Evolutionary conservation across 2,113 vertebrate genomes (phyloP), one percentile per base, ranked within the genome.

Genomic region (Aptenodytes forsteri): DNA sequence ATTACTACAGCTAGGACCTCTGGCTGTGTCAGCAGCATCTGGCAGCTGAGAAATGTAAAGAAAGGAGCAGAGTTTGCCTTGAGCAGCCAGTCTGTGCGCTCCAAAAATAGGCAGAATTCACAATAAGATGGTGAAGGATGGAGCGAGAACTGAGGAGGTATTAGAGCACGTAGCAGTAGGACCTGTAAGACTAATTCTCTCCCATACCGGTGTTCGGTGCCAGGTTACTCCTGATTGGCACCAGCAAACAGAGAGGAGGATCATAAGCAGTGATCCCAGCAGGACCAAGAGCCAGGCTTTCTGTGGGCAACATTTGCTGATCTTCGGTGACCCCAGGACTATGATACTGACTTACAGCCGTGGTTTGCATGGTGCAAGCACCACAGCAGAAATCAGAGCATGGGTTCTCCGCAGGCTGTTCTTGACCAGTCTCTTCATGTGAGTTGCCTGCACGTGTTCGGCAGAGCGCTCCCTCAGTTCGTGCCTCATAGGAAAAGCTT

Each of bases 1-100:
- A 40, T 65, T 80, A 38, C 84, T 71, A 20, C 27, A 70, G 67
- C 70, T 66, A 83, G 83, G 65, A 84, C 78, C 89, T 82, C 77
- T 81, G 88, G 59, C 90, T 93, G 69, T 87, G 66, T 90, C 46
- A 50, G 87, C 93, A 92, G 96, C 86, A 30, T 29, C 80, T 88
- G 93, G 82, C 82, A 96, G 65, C 66, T 91, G 80, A 91, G 89
- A 89, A 88, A 93, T 80, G 86, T 40, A 9, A 8, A 34, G 59
- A 73, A 69, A 83, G 55, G 50, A 72, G 32, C 58, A 34, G 69
- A 82, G 55, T 12, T 61, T 73, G 86, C 91, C 83, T 3, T 7
- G 56, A 70, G 93, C 72, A 54, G 22, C 18, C 52, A 11, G n/a
- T 62, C 61, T 78, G 47, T 71, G 70, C 1, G 2, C 27, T 91